These are phyloP conservation scores for Spodoptera litura DNA, from an alignment of 1,140 invertebrate species.

Conservation along the genomic window DNA sequence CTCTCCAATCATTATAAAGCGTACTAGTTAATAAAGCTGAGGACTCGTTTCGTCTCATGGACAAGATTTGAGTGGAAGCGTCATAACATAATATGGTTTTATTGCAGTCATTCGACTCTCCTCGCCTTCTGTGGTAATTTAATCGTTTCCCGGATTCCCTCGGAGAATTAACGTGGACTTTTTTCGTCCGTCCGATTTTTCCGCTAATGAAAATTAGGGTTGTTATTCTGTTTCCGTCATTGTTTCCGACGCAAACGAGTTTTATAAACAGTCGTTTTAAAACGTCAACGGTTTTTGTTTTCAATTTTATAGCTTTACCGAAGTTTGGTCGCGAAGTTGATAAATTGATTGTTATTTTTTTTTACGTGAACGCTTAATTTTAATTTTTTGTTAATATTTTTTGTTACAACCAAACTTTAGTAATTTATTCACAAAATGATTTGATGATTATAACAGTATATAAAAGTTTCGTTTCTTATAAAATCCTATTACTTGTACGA, in stretches of 20 bases:
- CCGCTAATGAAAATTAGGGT: slow-evolving; percentile 45
- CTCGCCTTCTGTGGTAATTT: slow-evolving; percentile 74
- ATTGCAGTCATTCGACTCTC: slow-evolving; percentile 67
- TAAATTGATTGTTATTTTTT: neutral
- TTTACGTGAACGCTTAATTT: neutral
- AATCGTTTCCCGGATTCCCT: slow-evolving; percentile 63
- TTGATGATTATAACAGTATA: no score
- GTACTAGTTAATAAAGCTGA: slow-evolving; percentile 51
- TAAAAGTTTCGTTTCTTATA: no score
- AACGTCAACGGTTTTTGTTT: slow-evolving; percentile 11
- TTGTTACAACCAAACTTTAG: neutral
- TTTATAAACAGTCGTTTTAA: slow-evolving; percentile 20
- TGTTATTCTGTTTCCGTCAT: slow-evolving; percentile 25
- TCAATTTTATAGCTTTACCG: neutral
- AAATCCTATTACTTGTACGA: no score
- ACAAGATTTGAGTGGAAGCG: slow-evolving; percentile 62
- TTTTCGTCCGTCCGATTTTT: slow-evolving; percentile 42
- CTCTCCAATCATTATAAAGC: slow-evolving; percentile 13
- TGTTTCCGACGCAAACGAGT: slow-evolving; percentile 13
- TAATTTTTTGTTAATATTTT: neutral
- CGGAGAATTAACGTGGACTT: slow-evolving; percentile 32
- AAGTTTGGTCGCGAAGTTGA: neutral
- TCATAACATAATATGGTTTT: slow-evolving; percentile 64
- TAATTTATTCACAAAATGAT: no score
- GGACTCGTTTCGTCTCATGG: slow-evolving; percentile 61